Base-by-base conservation (phyloP, 2,113 vertebrate species). In the Podarcis cretensis region DNA sequence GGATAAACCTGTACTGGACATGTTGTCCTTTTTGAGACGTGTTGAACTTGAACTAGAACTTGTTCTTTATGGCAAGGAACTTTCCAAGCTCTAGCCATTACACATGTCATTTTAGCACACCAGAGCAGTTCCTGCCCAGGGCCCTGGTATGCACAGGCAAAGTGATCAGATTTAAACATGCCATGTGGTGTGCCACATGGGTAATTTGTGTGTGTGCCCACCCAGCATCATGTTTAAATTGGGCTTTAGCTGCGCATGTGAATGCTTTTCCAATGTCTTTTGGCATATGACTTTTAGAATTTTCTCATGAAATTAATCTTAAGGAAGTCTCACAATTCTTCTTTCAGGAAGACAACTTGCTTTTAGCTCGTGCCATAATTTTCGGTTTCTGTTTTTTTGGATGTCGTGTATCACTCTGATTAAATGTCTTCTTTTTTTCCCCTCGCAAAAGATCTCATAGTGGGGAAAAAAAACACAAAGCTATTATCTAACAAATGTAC, bases 201-300 rank as follows among this genome's bases (percentile, higher is more conserved):
- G 3, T 20, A 80, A n/a, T 54, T 80, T 80, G 16, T 35, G 59
- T 7, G 21, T 63, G 57, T 23, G n/a, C 7, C 2, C 30, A 65
- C 16, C n/a, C 32, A 59, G 20, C 14, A 18, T 40, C 32, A 30
- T 66, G 32, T 40, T 86, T 35, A 78, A 77, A 65, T 63, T n/a
- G 30, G 59, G 57, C 37, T 90, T 83, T 89, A 92, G 92, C 90
- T 90, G 90, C 96, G 92, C 91, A 89, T 95, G 94, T 96, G 95
- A 95, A 96, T 94, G 89, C 87, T 92, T 94, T 95, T 96, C 93
- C 93, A 95, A 83, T 95, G 94, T 95, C 90, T n/a, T 86, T 95
- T 90, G 85, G 92, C 92, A 87, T 96, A 95, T 95, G 95, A 92
- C 94, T 96, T 96, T 91, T 90, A 91, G 89, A 94, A 92, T 92